Evolutionary conservation across 2,113 vertebrate species (phyloP).

Genomic region (Ariopsis seemanni): DNA sequence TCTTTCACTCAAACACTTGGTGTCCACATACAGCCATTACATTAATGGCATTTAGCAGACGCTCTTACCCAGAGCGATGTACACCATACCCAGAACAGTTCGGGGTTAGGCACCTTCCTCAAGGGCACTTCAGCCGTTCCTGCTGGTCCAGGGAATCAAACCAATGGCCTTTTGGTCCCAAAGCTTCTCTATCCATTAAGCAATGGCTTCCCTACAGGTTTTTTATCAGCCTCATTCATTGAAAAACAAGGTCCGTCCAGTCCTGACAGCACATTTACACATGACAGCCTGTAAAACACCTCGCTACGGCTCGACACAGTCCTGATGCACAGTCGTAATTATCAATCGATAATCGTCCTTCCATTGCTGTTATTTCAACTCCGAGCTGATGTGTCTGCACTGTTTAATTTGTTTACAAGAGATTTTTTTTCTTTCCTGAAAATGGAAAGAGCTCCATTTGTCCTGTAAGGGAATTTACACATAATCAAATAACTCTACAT

Average conservation of each 20-base stretch:
- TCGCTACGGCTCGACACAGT: not conserved
- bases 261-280: not conserved
- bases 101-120: too few relatives aligned
- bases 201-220: too few relatives aligned
- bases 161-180: too few relatives aligned
- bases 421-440: not conserved
- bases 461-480: conserved; percentile 15
- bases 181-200: too few relatives aligned
- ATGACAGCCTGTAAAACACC: not conserved
- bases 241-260: not conserved
- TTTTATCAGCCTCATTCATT: conserved; percentile 71
- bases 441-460: not conserved
- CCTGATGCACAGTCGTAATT: not conserved
- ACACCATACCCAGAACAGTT: too few relatives aligned
- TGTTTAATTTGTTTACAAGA: not conserved
- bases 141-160: too few relatives aligned
- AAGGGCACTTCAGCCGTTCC: too few relatives aligned
- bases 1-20: not conserved
- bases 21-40: conserved; percentile 56
- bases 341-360: not conserved
- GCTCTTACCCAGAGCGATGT: too few relatives aligned
- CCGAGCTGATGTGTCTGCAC: not conserved
- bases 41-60: too few relatives aligned
- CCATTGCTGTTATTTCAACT: not conserved
- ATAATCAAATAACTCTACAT: not conserved